Base-by-base conservation (phyloP, 2,888 invertebrate species). In the Zygaena filipendulae region DNA sequence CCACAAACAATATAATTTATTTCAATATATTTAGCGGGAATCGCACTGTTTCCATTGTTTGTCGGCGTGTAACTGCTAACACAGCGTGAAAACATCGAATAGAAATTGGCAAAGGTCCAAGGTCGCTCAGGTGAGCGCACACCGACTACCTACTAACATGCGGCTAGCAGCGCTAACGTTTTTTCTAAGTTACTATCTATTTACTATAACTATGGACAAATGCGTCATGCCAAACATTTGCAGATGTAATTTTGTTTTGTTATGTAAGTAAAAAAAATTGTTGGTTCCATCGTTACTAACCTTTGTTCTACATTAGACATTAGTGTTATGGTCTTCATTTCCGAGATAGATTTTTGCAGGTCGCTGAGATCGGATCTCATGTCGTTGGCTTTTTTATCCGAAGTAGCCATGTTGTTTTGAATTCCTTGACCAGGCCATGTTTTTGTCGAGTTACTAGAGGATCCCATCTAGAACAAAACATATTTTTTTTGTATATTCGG, bases 291-390 rank as follows among this genome's bases (percentile, higher is more conserved):
- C n/a, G n/a, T n/a, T n/a, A 49, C 55, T 54, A 40, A 77, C 77
- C 75, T 68, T 58, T 74, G 69, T 51, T 67, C 63, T 46, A 77
- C 74, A 47, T 71, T 75, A 46, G 71, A 59, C n/a, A n/a, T n/a
- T n/a, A n/a, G n/a, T n/a, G 75, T 77, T 35, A 90, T 77, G 51
- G 87, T 91, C 74, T 91, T 92, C 87, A 93, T 92, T 79, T 92
- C 92, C 37, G 90, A 88, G 67, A 93, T 90, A 56, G 91, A 90
- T 59, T 88, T 90, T 66, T 92, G 88, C 40, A 93, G 82, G 57
- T 90, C 89, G 35, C 85, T 83, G 25, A 90, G 81, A 63, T 91
- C 90, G 39, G 88, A 89, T 72, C 91, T 91, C 75, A 92, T 86
- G 34, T 89, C 89, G 57, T 87, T 88, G 40, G 91, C 88, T 74